phyloP scores from a whole-genome alignment of 2,888 invertebrate genomes.

The Globia sparganii region DNA sequence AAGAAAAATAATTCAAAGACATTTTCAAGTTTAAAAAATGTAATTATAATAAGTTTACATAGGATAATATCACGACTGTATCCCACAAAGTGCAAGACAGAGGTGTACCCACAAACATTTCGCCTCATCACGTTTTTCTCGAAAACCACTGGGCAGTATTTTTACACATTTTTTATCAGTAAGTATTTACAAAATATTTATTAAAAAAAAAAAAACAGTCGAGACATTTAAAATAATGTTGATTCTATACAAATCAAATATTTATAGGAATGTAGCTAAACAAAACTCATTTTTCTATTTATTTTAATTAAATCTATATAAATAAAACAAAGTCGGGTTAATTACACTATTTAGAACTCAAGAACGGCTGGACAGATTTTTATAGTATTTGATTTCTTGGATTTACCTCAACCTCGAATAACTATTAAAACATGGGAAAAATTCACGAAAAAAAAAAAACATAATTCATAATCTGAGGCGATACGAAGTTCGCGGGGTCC shows the following conservation, averaged over 20 bases:
- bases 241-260: conserved; percentile 27
- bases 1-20: not conserved
- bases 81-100: not conserved
- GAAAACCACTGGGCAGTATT: not conserved
- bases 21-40: conserved; percentile 10
- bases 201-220: conserved; percentile 23
- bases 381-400: too few species aligned
- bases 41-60: conserved; percentile 31
- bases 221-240: conserved; percentile 20
- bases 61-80: not conserved
- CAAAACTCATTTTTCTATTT: conserved; percentile 1
- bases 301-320: too few species aligned
- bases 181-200: conserved; percentile 34
- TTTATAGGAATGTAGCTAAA: conserved; percentile 45
- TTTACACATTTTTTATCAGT: not conserved
- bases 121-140: not conserved
- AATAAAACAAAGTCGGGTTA: too few species aligned
- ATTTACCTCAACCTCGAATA: too few species aligned
- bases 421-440: too few species aligned
- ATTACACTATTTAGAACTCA: too few species aligned
- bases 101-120: not conserved
- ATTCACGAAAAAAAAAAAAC: too few species aligned
- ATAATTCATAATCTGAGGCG: too few species aligned
- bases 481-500: too few species aligned
- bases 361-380: too few species aligned